These are phyloP conservation scores for Alca torda DNA, from an alignment of 2,797 vertebrate genomes.

Conservation along the genomic window DNA sequence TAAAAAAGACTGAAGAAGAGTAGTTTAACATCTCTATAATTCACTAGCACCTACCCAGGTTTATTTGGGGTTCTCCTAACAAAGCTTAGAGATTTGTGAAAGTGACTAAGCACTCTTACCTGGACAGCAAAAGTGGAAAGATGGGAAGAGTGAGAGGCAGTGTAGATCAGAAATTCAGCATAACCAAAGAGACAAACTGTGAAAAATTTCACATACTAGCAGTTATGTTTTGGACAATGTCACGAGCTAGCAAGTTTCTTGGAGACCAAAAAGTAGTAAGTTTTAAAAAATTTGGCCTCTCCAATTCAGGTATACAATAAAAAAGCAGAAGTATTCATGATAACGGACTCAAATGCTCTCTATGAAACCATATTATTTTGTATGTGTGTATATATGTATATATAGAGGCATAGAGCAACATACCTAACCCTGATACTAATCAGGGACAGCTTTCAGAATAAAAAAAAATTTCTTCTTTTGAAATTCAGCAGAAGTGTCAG, in stretches of 20 bases:
- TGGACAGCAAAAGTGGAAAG: background rate
- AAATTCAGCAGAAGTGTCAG: background rate
- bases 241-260: background rate
- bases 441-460: background rate
- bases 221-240: background rate
- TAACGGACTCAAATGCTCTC: background rate
- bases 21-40: background rate
- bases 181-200: background rate
- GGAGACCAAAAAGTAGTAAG: background rate
- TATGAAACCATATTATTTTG: background rate
- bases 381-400: background rate
- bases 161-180: background rate
- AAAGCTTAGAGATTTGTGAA: background rate
- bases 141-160: background rate
- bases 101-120: background rate
- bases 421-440: background rate
- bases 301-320: background rate
- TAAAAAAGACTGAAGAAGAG: background rate
- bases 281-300: background rate
- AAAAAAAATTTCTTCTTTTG: background rate
- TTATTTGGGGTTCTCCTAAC: background rate
- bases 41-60: background rate
- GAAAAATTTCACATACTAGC: background rate
- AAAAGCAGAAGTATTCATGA: background rate
- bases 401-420: background rate